phyloP scores from a whole-genome alignment of 2,797 vertebrate genomes.

The Tokudaia tokunoshimensis region DNA sequence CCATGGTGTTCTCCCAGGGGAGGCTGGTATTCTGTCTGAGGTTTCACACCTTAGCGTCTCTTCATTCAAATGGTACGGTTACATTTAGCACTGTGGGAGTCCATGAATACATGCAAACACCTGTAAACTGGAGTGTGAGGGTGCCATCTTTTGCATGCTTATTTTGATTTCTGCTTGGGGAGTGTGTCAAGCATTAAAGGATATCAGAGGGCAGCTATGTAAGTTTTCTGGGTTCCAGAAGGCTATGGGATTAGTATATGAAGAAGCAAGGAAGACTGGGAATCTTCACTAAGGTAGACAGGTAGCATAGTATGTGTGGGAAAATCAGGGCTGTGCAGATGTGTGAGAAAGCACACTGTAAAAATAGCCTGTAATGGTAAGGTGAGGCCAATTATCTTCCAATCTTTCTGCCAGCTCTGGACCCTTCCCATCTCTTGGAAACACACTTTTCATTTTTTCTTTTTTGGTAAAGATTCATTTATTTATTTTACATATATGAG shows the following conservation, averaged over 20 bases:
- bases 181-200: neutral
- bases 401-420: neutral
- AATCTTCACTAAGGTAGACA: neutral
- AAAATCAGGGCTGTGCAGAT: neutral
- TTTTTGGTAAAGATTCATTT: neutral
- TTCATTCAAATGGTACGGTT: rapidly evolving
- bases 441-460: neutral
- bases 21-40: neutral
- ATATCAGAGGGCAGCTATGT: rapidly evolving
- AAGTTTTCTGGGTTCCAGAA: neutral
- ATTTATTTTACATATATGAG: neutral
- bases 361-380: neutral
- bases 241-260: neutral
- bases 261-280: neutral
- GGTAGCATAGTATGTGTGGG: neutral
- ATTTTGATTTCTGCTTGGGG: neutral
- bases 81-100: neutral
- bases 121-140: rapidly evolving
- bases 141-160: neutral
- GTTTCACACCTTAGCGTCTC: neutral
- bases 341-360: neutral
- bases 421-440: neutral
- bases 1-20: neutral
- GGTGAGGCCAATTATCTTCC: neutral
- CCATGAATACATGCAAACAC: rapidly evolving